Conservation (phyloP, 2,113 vertebrate genomes). For the Paedocypris sp. region DNA sequence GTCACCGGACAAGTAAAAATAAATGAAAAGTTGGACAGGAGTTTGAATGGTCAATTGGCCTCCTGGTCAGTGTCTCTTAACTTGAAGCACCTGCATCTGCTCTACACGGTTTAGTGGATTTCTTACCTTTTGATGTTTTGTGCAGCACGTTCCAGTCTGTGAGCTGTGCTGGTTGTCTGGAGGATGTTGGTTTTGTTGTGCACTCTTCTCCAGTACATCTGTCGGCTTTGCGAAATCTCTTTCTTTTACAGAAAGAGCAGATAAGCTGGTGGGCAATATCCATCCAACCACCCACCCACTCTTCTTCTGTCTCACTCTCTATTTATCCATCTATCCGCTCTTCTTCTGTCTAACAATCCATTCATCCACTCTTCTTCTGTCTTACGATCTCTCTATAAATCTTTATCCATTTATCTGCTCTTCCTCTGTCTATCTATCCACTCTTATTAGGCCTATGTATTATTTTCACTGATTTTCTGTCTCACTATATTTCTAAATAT, state of each 20-base stretch:
- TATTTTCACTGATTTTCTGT: too few species aligned
- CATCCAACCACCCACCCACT: too few species aligned
- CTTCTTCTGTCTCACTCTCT: too few species aligned
- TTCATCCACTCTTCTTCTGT: too few species aligned
- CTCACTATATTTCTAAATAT: too few species aligned
- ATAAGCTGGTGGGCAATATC: slow-evolving; percentile 67
- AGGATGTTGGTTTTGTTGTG: slow-evolving; percentile 59
- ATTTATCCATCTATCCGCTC: too few species aligned
- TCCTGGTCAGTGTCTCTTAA: slow-evolving; percentile 61
- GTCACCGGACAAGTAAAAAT: slow-evolving; percentile 62
- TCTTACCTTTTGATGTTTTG: neutral
- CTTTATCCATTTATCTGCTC: too few species aligned
- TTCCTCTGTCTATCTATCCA: too few species aligned
- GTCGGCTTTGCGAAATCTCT: slow-evolving; percentile 61
- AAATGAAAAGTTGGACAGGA: slow-evolving; percentile 45
- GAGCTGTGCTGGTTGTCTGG: slow-evolving; percentile 60
- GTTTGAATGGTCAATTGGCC: slow-evolving; percentile 54
- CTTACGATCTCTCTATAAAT: too few species aligned
- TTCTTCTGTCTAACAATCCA: too few species aligned
- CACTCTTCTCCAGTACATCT: slow-evolving; percentile 57
- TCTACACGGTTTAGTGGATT: neutral
- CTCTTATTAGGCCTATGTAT: too few species aligned
- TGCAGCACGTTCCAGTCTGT: slow-evolving; percentile 66
- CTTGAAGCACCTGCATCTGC: neutral
- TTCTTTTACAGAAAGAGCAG: slow-evolving; percentile 70